phyloP scores from a whole-genome alignment of 2,797 vertebrate genomes.

The Alca torda region DNA sequence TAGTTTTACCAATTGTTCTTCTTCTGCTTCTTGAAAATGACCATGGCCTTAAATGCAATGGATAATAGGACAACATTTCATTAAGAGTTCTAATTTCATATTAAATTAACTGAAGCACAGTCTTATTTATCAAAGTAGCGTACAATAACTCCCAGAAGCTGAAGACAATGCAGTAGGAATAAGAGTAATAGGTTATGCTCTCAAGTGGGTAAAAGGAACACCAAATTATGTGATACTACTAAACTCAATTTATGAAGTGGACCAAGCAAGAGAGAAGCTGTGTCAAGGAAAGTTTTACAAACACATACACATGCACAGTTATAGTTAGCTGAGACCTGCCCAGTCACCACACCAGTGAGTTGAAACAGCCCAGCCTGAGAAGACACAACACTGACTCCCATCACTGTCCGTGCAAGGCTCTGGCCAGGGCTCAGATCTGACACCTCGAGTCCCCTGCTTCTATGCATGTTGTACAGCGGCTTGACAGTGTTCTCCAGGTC shows the following conservation, averaged over 20 bases:
- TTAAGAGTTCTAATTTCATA: not conserved
- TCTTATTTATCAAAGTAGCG: not conserved
- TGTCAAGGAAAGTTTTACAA: not conserved
- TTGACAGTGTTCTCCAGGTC: not conserved
- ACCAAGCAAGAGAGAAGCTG: not conserved
- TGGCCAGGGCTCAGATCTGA: not conserved
- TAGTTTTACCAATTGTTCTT: not conserved
- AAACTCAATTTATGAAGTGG: not conserved
- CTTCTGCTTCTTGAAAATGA: not conserved
- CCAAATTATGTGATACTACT: not conserved
- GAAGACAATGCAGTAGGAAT: not conserved
- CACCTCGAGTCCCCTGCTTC: not conserved
- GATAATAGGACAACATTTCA: not conserved
- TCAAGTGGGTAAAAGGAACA: not conserved
- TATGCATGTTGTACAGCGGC: rapidly evolving
- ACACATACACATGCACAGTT: not conserved
- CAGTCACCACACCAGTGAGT: not conserved
- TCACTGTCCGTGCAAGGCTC: not conserved
- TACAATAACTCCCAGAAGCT: not conserved
- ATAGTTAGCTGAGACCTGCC: not conserved
- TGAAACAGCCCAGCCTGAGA: not conserved
- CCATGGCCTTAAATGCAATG: not conserved
- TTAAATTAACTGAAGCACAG: not conserved
- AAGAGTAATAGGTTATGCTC: not conserved
- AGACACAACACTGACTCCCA: not conserved